Conservation (phyloP, 2,888 invertebrate species). For the Caenorhabditis sulstoni region DNA sequence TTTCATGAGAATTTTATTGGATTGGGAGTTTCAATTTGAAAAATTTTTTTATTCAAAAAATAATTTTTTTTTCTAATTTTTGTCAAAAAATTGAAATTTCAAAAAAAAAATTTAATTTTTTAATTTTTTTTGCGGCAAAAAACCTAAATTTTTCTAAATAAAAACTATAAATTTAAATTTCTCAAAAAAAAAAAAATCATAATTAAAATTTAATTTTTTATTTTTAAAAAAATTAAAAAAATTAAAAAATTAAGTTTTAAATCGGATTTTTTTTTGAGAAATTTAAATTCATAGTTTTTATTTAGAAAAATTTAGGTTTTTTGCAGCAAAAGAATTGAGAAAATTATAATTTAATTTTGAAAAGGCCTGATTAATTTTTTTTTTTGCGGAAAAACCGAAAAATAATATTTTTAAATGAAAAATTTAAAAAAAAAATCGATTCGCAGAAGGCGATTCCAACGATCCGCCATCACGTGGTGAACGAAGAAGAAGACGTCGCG, state of each 20-base stretch:
- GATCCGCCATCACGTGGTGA: slow-evolving; percentile 26
- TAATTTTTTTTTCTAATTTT: background rate
- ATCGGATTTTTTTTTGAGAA: background rate
- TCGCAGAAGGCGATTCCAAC: slow-evolving; percentile 10
- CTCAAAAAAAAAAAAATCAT: background rate
- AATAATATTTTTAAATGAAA: background rate
- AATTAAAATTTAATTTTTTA: no score
- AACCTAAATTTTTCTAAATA: no score
- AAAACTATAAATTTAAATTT: background rate
- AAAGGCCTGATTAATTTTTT: no score
- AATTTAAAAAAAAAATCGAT: background rate
- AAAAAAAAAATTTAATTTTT: background rate
- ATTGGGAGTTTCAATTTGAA: background rate
- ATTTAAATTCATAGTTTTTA: background rate
- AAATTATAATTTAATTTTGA: background rate
- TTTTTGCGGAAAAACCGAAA: background rate
- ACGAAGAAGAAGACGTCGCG: slow-evolving; percentile 36
- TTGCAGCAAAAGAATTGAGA: no score
- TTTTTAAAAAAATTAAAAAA: no score
- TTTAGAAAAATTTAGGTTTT: no score
- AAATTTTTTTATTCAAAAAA: background rate
- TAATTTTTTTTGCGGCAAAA: no score
- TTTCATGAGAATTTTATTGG: background rate
- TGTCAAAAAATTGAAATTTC: background rate
- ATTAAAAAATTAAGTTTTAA: no score